These are phyloP conservation scores for Drosophila flavopinicola DNA, from an alignment of 2,888 invertebrate species.

Conservation along the genomic window DNA sequence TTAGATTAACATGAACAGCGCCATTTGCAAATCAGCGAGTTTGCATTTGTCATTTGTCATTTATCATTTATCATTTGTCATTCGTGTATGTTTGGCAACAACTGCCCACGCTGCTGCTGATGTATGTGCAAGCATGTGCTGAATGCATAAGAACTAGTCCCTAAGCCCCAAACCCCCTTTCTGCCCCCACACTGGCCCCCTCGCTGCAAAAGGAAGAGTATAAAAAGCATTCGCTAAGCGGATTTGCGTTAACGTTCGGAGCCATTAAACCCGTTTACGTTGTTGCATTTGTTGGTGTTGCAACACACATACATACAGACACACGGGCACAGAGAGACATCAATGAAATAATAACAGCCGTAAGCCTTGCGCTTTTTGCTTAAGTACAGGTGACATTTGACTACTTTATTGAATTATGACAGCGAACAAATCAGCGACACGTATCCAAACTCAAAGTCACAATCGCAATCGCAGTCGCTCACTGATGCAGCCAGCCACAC, in stretches of 20 bases:
- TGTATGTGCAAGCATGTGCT: constrained; percentile 15
- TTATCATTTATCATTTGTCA: background rate
- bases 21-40: constrained; percentile 8
- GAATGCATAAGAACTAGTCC: constrained; percentile 7
- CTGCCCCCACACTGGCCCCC: background rate
- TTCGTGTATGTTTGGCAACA: background rate
- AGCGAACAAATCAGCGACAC: constrained; percentile 81
- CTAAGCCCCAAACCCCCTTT: background rate
- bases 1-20: constrained; percentile 8
- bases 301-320: constrained; percentile 2
- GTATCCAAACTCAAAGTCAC: constrained; percentile 31
- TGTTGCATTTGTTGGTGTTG: constrained; percentile 6
- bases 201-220: too few relatives aligned
- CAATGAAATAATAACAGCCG: constrained; percentile 38
- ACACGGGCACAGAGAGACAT: constrained; percentile 6
- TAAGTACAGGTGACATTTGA: constrained; percentile 70
- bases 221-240: constrained; percentile 54
- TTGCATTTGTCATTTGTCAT: constrained; percentile 1
- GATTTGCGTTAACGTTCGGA: constrained; percentile 56
- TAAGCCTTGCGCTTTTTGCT: constrained; percentile 65
- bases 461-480: too few relatives aligned
- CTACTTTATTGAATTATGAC: constrained; percentile 83
- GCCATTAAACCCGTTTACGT: constrained; percentile 58
- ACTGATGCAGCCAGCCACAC: too few relatives aligned
- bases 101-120: background rate